Conservation (phyloP, 2,797 vertebrate genomes). For the Oreonectes daqikongensis region DNA sequence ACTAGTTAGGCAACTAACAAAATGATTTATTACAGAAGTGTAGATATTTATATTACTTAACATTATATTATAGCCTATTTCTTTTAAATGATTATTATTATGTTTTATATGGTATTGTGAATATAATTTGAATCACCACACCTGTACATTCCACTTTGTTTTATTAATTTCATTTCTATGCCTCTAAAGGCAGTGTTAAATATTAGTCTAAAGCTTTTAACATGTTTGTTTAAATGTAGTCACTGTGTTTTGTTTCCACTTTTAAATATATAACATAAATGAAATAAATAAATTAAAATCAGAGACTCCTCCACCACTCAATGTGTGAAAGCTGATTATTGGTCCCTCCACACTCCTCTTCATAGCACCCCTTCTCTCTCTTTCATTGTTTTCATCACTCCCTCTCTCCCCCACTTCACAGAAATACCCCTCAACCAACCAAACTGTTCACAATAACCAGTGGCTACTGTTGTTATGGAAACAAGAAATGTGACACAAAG, state of each 20-base stretch:
- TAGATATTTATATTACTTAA: too few relatives aligned
- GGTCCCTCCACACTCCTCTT: conserved; percentile 41
- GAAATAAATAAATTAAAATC: conserved; percentile 15
- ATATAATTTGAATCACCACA: too few relatives aligned
- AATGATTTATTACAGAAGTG: conserved; percentile 11
- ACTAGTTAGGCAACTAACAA: conserved; percentile 53
- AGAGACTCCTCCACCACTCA: conserved; percentile 41
- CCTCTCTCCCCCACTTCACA: conserved; percentile 61
- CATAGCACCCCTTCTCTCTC: conserved; percentile 46
- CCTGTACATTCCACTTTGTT: too few relatives aligned
- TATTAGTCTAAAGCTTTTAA: too few relatives aligned
- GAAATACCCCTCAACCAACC: conserved; percentile 58
- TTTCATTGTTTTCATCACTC: conserved; percentile 57
- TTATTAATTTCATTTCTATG: too few relatives aligned
- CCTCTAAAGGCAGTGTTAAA: too few relatives aligned
- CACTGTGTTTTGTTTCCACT: not conserved
- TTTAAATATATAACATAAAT: not conserved
- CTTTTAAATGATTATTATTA: too few relatives aligned
- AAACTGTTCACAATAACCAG: conserved; percentile 64
- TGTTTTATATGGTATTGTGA: too few relatives aligned
- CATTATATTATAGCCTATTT: too few relatives aligned
- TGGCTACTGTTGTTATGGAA: conserved; percentile 85
- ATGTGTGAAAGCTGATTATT: conserved; percentile 47
- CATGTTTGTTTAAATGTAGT: too few relatives aligned
- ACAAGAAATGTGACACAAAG: conserved; percentile 80